A percentile compares a stretch with the other conserved stretches of the same genome.
phyloP scores from a whole-genome alignment of 2,113 vertebrate genomes.

The Platysteira castanea region DNA sequence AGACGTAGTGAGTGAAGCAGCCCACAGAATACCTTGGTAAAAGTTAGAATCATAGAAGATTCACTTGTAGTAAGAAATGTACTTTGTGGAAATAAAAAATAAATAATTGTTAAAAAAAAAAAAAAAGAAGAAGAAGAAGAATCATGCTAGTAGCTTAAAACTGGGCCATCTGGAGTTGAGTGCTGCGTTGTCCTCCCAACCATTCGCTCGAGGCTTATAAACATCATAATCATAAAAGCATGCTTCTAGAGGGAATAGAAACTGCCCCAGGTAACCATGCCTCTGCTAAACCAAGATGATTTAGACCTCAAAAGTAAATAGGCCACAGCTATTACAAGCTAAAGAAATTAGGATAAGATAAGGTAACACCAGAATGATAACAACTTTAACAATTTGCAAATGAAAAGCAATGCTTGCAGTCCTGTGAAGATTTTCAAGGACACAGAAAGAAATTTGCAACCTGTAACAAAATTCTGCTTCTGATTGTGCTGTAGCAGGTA shows the following conservation, averaged over 20 bases:
- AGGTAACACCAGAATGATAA: not conserved
- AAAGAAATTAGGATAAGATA: slow-evolving; percentile 40
- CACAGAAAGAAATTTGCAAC: not conserved
- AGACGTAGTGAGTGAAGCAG: not conserved
- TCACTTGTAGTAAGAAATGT: not conserved
- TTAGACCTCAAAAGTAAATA: slow-evolving; percentile 39
- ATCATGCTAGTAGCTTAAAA: not conserved
- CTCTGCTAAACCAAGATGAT: not conserved
- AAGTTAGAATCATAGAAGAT: not conserved
- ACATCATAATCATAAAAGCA: not conserved
- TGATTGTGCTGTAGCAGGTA: not conserved
- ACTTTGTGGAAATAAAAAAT: not conserved
- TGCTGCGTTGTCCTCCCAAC: not conserved
- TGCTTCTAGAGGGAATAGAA: slow-evolving; percentile 32
- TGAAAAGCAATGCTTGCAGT: not conserved
- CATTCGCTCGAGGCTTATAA: not conserved
- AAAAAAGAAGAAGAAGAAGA: not conserved
- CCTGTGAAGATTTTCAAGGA: not conserved
- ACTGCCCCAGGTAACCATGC: slow-evolving; percentile 21
- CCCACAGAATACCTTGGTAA: not conserved
- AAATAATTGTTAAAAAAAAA: not conserved
- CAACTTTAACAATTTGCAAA: not conserved
- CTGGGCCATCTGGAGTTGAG: slow-evolving; percentile 3
- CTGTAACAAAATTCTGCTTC: not conserved
- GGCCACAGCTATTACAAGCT: slow-evolving; percentile 23